Base-by-base conservation (phyloP, 2,888 invertebrate genomes). In the Patella pellucida region DNA sequence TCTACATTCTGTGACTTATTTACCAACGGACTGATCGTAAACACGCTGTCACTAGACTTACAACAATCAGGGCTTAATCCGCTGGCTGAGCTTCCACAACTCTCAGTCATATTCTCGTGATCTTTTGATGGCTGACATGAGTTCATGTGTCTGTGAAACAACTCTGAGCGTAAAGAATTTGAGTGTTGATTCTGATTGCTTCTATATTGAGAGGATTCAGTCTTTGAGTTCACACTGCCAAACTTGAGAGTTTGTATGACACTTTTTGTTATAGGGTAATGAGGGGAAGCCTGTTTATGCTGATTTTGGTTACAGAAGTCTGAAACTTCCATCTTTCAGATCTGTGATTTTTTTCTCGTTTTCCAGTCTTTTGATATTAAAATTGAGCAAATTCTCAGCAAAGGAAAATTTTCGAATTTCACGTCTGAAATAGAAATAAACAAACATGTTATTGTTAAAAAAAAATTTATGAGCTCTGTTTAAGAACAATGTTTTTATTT, bases 141-240 rank as follows among this genome's bases (percentile, higher is more conserved):
- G 62, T 62, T 23, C 3, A 62, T 62, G 14, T 62, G 62, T 62
- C 62, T 62, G 14, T 62, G 62, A 23, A 62, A 62, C 62, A 62
- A 23, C 23, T 62, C 19, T 23, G 62, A 62, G 19, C 62, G 62
- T 62, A 62, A 62, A 23, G 62, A 62, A 62, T 62, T 62, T 15
- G 62, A 62, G 23, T 62, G 62, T 23, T 62, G 19, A 12, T 62
- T 23, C 12, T 62, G 62, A 23, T 62, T 19, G 19, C 23, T 23
- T 23, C 15, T 62, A 19, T 41, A 41, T 41, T 41, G 41, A 41
- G 41, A 41, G 41, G 41, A 7, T 41, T 62, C 62, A 23, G 3
- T 23, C 23, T 23, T 23, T 23, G 19, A 23, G 23, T 23, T 62
- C 23, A 62, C 23, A 19, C 12, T 12, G 23, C 62, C 62, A 62